Evolutionary conservation across 2,113 vertebrate genomes (phyloP), one percentile per base, ranked within the genome.

Genomic region (Vanacampus margaritifer): DNA sequence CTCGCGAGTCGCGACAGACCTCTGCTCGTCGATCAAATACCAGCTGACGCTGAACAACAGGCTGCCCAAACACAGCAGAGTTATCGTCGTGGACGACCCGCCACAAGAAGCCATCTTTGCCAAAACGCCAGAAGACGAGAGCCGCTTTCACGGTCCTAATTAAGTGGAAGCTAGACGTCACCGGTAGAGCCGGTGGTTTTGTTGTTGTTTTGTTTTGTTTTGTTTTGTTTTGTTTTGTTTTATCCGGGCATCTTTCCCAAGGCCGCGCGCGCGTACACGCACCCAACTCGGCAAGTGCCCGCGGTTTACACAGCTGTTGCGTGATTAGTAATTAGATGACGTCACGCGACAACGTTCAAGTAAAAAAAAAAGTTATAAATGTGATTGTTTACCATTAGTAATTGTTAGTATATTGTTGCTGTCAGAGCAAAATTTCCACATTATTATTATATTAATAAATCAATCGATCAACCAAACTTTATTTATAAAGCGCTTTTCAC

Each of bases 31-130:
- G 39, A 64, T 28, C 19, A 50, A 51, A 74, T 74, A 83, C 87
- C 84, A 90, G 73, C 83, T 19, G 61, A 88, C 8, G 7, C 68
- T 68, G 41, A 76, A 87, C 68, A 89, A 46, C 67, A 87, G 64
- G 50, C 75, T 84, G 45, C 75, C 81, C 79, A 88, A 9, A 36
- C 45, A 72, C 36, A 90, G 12, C 23, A 89, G 23, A 16, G 48
- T 74, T 36, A 89, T 61, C 68, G 73, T 61, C 68, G 72, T 73
- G 43, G 79, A 23, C 60, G 64, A 79, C 32, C 81, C 62, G 23
- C 85, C 39, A 3, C 23, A 24, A 60, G 61, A 37, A 68, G 64
- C 87, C 54, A 75, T 74, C 53, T 72, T 72, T 65, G 81, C 14
- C 9, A 12, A 2, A 32, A 32, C 2, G 28, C 28, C 2, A 32